Base-by-base conservation (phyloP, 2,888 invertebrate species). In the Calameuta idolon region DNA sequence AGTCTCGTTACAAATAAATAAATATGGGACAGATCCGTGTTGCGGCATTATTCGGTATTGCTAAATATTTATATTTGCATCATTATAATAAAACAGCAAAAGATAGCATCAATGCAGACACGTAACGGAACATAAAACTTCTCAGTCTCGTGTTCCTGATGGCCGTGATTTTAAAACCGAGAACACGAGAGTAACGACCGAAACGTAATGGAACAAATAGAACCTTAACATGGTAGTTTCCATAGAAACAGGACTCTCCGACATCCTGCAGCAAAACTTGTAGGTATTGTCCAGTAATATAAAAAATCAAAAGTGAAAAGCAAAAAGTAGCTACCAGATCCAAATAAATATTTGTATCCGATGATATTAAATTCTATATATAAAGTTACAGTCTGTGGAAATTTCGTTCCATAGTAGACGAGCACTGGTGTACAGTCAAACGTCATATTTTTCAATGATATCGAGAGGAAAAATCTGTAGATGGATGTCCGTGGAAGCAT, bases 131-230 rank as follows among this genome's bases (percentile, higher is more conserved):
- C 55, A 55, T 55, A 55, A 55, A 55, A 55, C 23, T 55, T 23
- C 23, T 55, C 55, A 55, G 55, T 55, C 55, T 55, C 23, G 23
- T 23, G 23, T 55, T 55, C 55, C 55, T 23, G 55, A 55, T 23
- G 1, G 23, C 23, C 23, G 55, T 55, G 55, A 55, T 55, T 55
- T 2, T 9, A 82, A 77, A 81, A 78, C 75, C 40, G 34, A 69
- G 69, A 40, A 75, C 69, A 69, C 73, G 74, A 75, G 68, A 37
- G 31, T 76, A 78, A 74, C 74, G 79, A 75, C 75, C 73, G 71
- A n/a, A 69, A 11, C 31, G 76, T 34, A 69, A 23, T 23, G 55
- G 69, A 76, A 73, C 71, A 71, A 55, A 23, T 55, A 23, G 55
- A 9, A 23, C 55, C 23, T 55, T 33, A 35, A 68, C 33, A 37